Conservation (phyloP, 2,797 vertebrate species). For the Neosalanx taihuensis region DNA sequence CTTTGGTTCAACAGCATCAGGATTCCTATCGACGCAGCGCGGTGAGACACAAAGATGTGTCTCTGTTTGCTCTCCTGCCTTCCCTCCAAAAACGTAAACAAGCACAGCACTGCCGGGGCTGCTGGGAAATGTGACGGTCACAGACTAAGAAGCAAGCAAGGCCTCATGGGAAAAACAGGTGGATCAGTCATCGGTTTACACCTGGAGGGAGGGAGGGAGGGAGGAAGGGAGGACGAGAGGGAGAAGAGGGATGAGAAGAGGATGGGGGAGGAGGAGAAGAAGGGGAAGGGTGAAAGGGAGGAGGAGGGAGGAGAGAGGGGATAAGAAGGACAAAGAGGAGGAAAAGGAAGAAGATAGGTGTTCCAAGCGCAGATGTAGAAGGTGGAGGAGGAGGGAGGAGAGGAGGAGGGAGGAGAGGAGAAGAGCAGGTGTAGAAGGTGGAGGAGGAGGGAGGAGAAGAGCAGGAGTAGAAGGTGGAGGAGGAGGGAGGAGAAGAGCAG, state of each 20-base stretch:
- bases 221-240: neutral
- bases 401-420: too few species aligned
- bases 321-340: too few species aligned
- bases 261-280: too few species aligned
- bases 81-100: slow-evolving; percentile 33
- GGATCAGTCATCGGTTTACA: slow-evolving; percentile 41
- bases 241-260: too few species aligned
- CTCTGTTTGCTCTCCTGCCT: slow-evolving; percentile 51
- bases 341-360: too few species aligned
- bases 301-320: too few species aligned
- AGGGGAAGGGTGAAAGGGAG: too few species aligned
- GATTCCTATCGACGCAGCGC: slow-evolving; percentile 39
- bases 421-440: neutral
- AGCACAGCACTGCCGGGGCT: slow-evolving; percentile 62
- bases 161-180: slow-evolving; percentile 45
- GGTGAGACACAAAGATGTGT: slow-evolving; percentile 47
- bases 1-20: slow-evolving; percentile 52
- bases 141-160: slow-evolving; percentile 40
- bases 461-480: too few species aligned
- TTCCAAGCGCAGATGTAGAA: too few species aligned
- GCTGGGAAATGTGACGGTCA: slow-evolving; percentile 59
- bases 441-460: neutral
- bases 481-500: too few species aligned
- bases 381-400: too few species aligned
- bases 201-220: neutral